Evolutionary conservation across 2,888 invertebrate species (phyloP).

Genomic region (Zhuqinia jingwanae): DNA sequence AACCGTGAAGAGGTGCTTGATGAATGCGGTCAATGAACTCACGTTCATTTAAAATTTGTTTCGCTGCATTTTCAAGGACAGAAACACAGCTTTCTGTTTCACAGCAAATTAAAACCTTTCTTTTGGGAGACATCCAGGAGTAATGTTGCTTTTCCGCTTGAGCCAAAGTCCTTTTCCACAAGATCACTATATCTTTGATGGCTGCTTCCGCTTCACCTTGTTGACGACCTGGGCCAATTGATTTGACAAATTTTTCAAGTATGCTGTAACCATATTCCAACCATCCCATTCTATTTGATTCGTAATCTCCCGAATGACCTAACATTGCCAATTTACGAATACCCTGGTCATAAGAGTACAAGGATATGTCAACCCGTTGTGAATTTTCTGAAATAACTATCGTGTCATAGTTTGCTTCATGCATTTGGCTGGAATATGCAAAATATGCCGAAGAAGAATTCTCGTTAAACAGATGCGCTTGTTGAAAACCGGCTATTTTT

Average conservation of each 20-base stretch:
- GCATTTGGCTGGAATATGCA: neutral
- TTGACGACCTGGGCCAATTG: too few relatives aligned
- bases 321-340: neutral
- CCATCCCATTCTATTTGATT: too few relatives aligned
- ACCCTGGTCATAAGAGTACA: neutral
- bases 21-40: neutral
- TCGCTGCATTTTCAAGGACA: neutral
- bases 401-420: neutral
- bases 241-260: too few relatives aligned
- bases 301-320: neutral
- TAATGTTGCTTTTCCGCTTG: too few relatives aligned
- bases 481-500: slow-evolving; percentile 2
- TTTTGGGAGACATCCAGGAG: too few relatives aligned
- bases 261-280: too few relatives aligned
- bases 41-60: neutral
- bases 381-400: slow-evolving; percentile 4
- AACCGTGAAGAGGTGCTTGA: neutral
- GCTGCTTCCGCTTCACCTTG: too few relatives aligned
- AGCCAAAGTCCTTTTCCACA: too few relatives aligned
- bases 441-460: neutral
- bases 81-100: neutral
- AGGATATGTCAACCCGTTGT: neutral
- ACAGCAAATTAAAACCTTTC: neutral
- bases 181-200: too few relatives aligned
- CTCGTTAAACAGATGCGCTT: neutral